phyloP scores from a whole-genome alignment of 2,888 invertebrate species.

The Epicampocera succincta region DNA sequence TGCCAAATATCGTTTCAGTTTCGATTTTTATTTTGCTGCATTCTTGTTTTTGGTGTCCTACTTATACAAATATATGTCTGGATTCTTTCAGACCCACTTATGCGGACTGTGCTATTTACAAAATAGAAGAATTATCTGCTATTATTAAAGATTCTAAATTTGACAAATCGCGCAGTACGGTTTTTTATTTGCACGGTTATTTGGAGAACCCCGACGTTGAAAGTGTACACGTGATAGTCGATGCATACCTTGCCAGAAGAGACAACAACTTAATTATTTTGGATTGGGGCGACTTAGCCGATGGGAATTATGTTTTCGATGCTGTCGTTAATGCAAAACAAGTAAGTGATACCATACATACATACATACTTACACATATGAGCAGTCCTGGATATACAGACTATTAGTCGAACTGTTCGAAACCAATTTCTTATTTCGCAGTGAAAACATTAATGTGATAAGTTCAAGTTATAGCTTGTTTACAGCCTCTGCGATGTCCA shows the following conservation, averaged over 20 bases:
- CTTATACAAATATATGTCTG: neutral
- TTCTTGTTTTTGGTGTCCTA: too few species aligned
- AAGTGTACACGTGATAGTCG: conserved; percentile 83
- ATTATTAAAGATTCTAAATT: conserved; percentile 76
- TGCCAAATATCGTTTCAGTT: too few species aligned
- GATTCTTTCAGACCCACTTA: conserved; percentile 75
- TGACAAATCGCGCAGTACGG: conserved; percentile 82
- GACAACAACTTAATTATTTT: conserved; percentile 79
- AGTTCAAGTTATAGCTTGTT: too few species aligned
- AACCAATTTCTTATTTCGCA: too few species aligned
- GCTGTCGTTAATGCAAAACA: conserved; percentile 79
- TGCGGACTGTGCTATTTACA: conserved; percentile 76
- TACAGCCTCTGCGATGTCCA: too few species aligned
- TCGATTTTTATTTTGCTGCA: too few species aligned
- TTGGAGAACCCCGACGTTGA: conserved; percentile 84
- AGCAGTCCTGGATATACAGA: too few species aligned
- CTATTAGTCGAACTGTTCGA: too few species aligned
- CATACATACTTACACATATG: neutral
- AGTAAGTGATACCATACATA: conserved; percentile 63
- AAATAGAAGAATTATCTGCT: conserved; percentile 74
- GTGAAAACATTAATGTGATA: too few species aligned
- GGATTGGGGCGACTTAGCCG: conserved; percentile 80
- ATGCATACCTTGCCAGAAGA: conserved; percentile 78
- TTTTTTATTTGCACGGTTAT: conserved; percentile 85
- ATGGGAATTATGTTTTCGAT: conserved; percentile 81